A percentile compares a stretch with the other conserved stretches of the same genome.
phyloP scores from a whole-genome alignment of 2,113 vertebrate species.

The Pluvialis apricaria region DNA sequence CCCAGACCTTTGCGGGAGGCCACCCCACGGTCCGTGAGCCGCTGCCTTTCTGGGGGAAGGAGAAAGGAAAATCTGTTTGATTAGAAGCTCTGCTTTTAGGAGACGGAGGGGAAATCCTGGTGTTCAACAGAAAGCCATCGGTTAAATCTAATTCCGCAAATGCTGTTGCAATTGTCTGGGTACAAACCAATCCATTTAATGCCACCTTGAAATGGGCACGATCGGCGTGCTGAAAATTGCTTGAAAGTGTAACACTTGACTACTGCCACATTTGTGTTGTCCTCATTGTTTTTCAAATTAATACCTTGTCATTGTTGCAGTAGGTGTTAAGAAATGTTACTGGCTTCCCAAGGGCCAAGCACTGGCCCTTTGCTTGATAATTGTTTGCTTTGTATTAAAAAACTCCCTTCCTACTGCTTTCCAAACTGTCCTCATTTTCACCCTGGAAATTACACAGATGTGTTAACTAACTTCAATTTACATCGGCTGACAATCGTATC shows the following conservation, averaged over 20 bases:
- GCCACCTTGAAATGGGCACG: conserved; percentile 57
- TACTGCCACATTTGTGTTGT: conserved; percentile 81
- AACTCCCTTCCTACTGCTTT: conserved; percentile 76
- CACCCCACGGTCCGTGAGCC: rapidly evolving
- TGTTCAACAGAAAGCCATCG: neutral
- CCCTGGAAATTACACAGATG: conserved; percentile 83
- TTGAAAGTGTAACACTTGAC: conserved; percentile 82
- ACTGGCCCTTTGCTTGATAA: conserved; percentile 86
- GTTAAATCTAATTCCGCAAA: conserved; percentile 31
- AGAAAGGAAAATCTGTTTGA: neutral
- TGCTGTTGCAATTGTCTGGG: neutral
- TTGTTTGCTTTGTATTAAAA: conserved; percentile 88
- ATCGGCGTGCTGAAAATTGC: conserved; percentile 74
- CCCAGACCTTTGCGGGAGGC: neutral
- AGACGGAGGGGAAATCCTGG: neutral
- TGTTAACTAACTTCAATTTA: conserved; percentile 94
- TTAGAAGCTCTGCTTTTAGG: neutral
- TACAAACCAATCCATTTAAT: conserved; percentile 63
- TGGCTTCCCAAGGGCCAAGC: conserved; percentile 78
- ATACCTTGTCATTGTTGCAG: conserved; percentile 89
- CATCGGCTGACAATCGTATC: conserved; percentile 83
- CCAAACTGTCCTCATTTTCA: conserved; percentile 92
- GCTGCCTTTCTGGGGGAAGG: neutral
- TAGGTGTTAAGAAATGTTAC: conserved; percentile 82
- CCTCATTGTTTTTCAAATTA: conserved; percentile 91